Conservation (phyloP, 2,113 vertebrate genomes). For the Eublepharis macularius region DNA sequence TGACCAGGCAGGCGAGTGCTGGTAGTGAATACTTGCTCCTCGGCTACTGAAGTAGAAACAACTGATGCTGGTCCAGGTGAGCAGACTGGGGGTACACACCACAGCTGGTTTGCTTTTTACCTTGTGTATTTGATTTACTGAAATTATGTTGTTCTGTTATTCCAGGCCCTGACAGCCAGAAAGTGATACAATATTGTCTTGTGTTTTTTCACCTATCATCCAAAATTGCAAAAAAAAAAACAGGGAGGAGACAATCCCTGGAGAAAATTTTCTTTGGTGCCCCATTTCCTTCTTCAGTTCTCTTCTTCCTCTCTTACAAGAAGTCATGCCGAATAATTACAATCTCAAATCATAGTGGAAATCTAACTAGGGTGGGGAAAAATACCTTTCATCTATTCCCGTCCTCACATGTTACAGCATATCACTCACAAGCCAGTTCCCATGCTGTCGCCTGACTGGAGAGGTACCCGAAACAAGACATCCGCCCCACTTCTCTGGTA, state of each 20-base stretch:
- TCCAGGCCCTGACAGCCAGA: neutral
- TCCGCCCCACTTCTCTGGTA: slow-evolving; percentile 36
- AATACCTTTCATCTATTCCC: slow-evolving; percentile 34
- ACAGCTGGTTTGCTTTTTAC: neutral
- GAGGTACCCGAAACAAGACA: slow-evolving; percentile 44
- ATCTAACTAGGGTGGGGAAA: slow-evolving; percentile 14
- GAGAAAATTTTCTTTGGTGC: neutral
- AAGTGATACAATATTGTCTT: neutral
- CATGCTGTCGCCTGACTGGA: slow-evolving; percentile 21
- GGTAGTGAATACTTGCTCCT: neutral
- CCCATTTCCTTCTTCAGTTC: neutral
- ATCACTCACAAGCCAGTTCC: slow-evolving; percentile 34
- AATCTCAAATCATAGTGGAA: slow-evolving; percentile 30
- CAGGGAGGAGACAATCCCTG: neutral
- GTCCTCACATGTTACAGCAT: slow-evolving; percentile 26
- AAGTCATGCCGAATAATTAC: neutral
- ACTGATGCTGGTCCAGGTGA: neutral
- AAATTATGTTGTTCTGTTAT: neutral
- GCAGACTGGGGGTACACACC: neutral
- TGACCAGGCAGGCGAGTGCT: no score
- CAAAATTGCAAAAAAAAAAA: neutral
- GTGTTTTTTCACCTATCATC: slow-evolving; percentile 14
- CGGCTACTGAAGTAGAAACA: neutral
- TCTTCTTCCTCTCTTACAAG: neutral
- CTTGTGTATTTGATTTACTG: neutral